A percentile compares a stretch with the other conserved stretches of the same genome.
Evolutionary conservation across 2,797 vertebrate genomes (phyloP).

Genomic region (Gadopsis bispinosus): DNA sequence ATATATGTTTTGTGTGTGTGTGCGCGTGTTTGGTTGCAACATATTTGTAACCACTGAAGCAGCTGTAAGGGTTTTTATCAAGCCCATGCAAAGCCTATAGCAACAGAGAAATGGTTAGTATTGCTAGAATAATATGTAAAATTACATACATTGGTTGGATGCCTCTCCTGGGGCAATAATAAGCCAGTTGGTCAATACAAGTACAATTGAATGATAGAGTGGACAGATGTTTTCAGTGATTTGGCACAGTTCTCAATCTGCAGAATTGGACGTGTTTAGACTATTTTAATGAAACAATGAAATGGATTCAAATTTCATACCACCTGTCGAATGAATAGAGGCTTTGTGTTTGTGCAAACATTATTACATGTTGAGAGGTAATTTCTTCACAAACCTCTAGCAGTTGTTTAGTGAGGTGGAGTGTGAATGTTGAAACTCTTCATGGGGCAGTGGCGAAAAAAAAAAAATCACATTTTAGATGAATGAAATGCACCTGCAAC

Average conservation of each 20-base stretch:
- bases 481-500: background rate
- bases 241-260: constrained; percentile 54
- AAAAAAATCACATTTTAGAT: background rate
- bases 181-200: constrained; percentile 14
- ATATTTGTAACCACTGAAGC: constrained; percentile 50
- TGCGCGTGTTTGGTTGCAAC: constrained; percentile 26
- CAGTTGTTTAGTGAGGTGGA: background rate
- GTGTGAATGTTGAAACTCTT: background rate
- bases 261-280: constrained; percentile 8
- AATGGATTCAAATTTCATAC: background rate
- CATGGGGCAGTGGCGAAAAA: background rate
- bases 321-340: background rate
- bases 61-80: constrained; percentile 43
- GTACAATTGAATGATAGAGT: constrained; percentile 25
- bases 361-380: background rate
- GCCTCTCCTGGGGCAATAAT: background rate
- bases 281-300: constrained; percentile 17
- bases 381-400: background rate
- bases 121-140: constrained; percentile 51
- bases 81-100: constrained; percentile 72
- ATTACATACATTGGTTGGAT: constrained; percentile 13
- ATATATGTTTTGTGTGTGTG: constrained; percentile 18
- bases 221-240: constrained; percentile 29
- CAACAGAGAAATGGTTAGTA: constrained; percentile 58
- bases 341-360: constrained; percentile 7